A percentile compares a stretch with the other conserved stretches of the same genome.
Evolutionary conservation across 2,113 vertebrate species (phyloP).

Genomic region (Saimiri boliviensis): DNA sequence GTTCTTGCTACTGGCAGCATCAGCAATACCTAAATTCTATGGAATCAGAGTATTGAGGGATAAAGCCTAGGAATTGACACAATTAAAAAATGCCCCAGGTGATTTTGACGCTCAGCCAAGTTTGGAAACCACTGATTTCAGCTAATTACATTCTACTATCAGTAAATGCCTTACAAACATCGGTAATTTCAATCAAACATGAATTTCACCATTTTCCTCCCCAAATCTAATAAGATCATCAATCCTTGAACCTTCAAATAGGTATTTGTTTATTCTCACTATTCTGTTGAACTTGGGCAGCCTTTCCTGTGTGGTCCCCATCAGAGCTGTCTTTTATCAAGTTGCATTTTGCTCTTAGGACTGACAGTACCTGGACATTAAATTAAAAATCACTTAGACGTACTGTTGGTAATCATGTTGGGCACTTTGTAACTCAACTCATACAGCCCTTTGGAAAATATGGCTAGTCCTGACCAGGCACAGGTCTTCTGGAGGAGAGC

Average conservation of each 20-base stretch:
- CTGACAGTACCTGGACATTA: background rate
- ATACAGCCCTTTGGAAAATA: background rate
- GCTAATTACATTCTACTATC: slow-evolving; percentile 46
- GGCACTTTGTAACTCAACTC: background rate
- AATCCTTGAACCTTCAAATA: background rate
- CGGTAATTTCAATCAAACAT: background rate
- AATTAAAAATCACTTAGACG: background rate
- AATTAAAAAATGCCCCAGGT: background rate
- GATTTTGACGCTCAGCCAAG: background rate
- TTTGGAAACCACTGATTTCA: slow-evolving; percentile 4
- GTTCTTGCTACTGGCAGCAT: background rate
- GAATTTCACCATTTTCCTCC: background rate
- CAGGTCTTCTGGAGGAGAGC: background rate
- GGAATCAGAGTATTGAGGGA: background rate
- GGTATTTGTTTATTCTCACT: background rate
- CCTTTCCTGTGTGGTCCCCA: background rate
- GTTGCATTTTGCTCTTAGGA: background rate
- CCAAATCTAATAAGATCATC: background rate
- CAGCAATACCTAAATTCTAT: background rate
- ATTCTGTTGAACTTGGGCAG: background rate
- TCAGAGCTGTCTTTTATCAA: background rate
- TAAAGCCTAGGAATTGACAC: background rate
- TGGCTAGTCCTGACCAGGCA: too few species aligned
- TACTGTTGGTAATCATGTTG: background rate
- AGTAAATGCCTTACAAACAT: slow-evolving; percentile 29